These are phyloP conservation scores for Phoxinus phoxinus DNA, from an alignment of 2,113 vertebrate genomes.

Conservation along the genomic window DNA sequence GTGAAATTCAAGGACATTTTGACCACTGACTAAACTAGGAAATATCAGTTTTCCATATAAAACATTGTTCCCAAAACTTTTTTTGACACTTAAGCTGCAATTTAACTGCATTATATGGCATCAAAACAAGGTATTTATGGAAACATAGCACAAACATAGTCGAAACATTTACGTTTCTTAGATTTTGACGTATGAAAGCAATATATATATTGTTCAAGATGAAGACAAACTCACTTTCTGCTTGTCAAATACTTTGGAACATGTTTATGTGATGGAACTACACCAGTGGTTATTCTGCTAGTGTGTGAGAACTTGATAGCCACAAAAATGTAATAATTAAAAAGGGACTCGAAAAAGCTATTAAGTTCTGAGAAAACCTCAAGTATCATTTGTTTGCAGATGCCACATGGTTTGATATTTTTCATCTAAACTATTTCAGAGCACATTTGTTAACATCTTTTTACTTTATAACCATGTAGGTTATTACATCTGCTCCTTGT, in stretches of 20 bases:
- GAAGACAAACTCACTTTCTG: background rate
- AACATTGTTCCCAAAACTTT: background rate
- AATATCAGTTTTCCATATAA: no score
- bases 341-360: background rate
- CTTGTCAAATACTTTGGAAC: background rate
- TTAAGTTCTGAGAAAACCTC: background rate
- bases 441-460: background rate
- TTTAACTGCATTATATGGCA: background rate
- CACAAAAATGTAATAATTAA: background rate
- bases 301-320: background rate
- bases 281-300: background rate
- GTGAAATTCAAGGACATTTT: no score
- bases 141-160: background rate
- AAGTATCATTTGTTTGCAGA: background rate
- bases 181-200: background rate
- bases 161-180: background rate
- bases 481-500: background rate
- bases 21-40: no score
- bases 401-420: background rate
- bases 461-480: background rate
- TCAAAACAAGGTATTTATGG: background rate
- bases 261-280: background rate
- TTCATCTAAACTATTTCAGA: background rate
- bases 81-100: background rate
- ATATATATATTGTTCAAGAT: background rate